Evolutionary conservation across 2,113 vertebrate species (phyloP), one percentile per base, ranked within the genome.

Genomic region (Mesoclemmys tuberculata): DNA sequence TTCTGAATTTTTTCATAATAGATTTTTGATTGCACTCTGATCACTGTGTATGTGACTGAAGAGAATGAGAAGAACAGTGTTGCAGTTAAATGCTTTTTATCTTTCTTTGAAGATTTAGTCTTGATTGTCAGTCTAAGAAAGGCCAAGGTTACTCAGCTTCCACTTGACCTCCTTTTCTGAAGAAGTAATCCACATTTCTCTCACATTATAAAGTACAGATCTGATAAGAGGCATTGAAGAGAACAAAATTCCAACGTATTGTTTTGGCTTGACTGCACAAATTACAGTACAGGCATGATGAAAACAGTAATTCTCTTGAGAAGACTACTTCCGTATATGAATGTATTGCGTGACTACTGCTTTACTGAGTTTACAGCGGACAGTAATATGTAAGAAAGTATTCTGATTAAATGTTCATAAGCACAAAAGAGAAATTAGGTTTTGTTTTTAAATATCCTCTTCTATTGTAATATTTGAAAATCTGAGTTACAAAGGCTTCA

Each of bases 151-250:
- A 94, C 93, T 97, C 78, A 83, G 35, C 84, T 98, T 97, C 87
- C 85, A 87, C 84, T 97, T 98, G 95, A 88, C 85, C 87, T 96
- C 87, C 52, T 95, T 54, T 91, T 97, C 81, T 96, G 93, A 96
- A 64, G 77, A 94, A 96, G 81, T 94, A 97, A 97, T 96, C 91
- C 95, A 9, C 95, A 87, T 96, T 96, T 97, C 93, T 92, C 92
- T 95, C 79, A 90, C 81, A 84, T 88, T 97, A 92, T 31, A 58
- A 95, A 93, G 71, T 78, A 91, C 95, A 90, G 78, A 93, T 95
- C 88, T 96, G 95, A 97, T 97, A 96, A 97, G 92, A 90, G 94
- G 75, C 90, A 80, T 88, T 89, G 81, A 86, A 83, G 91, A 96
- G 92, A 96, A 52, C 48, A 92, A 80, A 92, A 94, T 95, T 95